Base-by-base conservation (phyloP, 1,140 invertebrate species). In the Diabrotica virgifera region DNA sequence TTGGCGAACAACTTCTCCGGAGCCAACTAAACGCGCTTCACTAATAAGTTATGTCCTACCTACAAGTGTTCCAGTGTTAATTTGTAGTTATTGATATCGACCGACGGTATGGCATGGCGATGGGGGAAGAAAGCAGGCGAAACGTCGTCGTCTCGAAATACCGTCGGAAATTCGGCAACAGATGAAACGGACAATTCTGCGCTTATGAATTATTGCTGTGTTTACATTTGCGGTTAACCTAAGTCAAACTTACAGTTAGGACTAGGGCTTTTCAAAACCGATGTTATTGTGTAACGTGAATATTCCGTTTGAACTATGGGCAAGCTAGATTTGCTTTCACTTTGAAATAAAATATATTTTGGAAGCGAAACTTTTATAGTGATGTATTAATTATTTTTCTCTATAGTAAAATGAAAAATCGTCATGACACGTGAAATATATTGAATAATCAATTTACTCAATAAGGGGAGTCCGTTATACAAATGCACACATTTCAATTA, bases 51-150 rank as follows among this genome's bases (percentile, higher is more conserved):
- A 55, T 10, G 53, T 36, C 13, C 13, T 24, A 55, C 53, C 13
- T 55, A 55, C 53, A 55, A 55, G 53, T 55, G 40, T 46, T 46
- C 40, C 40, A 46, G 40, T 46, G 53, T 55, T 55, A 55, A 55
- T 55, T 55, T 55, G 8, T 36, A 55, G 53, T 55, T 55, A 55
- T 55, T 55, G 53, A 55, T 55, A 55, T 55, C 53, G 53, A 35
- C 53, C 24, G 40, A 5, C 24, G 40, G 8, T 46, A 46, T 46
- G 40, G 40, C 40, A 11, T 11, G 40, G 40, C 40, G 8, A n/a
- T n/a, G 40, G 40, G n/a, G n/a, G 40, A 46, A 46, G 40, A 46
- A 46, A 46, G n/a, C n/a, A n/a, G 40, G 40, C 8, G 40, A 46
- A 46, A 46, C 5, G 40, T n/a, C n/a, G n/a, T n/a, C n/a, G n/a